These are phyloP conservation scores for Sebastes dallii DNA, from an alignment of 2,797 vertebrate genomes.

Conservation along the genomic window DNA sequence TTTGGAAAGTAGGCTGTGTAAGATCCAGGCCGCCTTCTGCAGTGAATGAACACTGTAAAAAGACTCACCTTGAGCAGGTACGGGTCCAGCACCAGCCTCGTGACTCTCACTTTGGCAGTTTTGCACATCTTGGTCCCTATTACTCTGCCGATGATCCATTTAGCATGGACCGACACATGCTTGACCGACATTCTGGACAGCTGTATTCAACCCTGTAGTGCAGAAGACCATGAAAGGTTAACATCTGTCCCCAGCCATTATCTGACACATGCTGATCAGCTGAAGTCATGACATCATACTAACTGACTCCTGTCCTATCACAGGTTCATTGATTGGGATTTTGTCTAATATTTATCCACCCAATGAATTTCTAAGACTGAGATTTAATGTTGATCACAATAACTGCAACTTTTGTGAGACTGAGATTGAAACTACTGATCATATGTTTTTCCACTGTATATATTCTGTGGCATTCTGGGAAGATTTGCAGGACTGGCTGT, in stretches of 20 bases:
- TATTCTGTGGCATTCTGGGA: too few relatives aligned
- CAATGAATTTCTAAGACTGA: too few relatives aligned
- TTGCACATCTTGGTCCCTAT: slow-evolving; percentile 96
- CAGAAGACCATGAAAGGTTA: not conserved
- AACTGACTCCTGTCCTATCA: not conserved
- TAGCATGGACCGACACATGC: slow-evolving; percentile 88
- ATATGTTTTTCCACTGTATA: too few relatives aligned
- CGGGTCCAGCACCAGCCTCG: slow-evolving; percentile 91
- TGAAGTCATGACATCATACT: not conserved
- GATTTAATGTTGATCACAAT: too few relatives aligned
- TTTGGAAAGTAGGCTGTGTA: not conserved
- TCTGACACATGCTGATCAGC: not conserved
- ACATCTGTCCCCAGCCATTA: not conserved
- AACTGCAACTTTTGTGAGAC: too few relatives aligned
- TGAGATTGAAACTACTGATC: too few relatives aligned
- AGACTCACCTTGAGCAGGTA: slow-evolving; percentile 90
- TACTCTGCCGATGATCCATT: slow-evolving; percentile 94
- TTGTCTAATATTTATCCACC: too few relatives aligned
- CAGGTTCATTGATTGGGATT: not conserved
- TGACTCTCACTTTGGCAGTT: slow-evolving; percentile 96
- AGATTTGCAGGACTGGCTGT: too few relatives aligned
- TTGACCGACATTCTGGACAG: slow-evolving; percentile 75
- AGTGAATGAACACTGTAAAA: not conserved
- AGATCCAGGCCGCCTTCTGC: not conserved
- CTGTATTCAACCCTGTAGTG: not conserved